Evolutionary conservation across 2,888 invertebrate genomes (phyloP).

Genomic region (Alsophila aescularia): DNA sequence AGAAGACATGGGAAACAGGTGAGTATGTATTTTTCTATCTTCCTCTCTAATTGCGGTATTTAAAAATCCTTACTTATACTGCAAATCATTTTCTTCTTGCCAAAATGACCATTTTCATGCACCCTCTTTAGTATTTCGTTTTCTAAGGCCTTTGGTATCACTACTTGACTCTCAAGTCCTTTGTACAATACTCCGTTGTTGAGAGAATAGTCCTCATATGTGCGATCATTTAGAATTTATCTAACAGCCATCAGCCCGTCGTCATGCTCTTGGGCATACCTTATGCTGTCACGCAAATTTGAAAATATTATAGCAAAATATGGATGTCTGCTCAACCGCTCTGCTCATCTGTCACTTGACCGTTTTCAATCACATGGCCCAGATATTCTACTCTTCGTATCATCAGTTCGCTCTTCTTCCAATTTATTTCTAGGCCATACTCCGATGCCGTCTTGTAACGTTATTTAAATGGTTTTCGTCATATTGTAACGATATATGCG

Average conservation of each 20-base stretch:
- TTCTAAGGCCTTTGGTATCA: constrained; percentile 42
- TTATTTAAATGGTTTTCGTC: too few relatives aligned
- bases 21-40: constrained; percentile 27
- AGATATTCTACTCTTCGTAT: background rate
- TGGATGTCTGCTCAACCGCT: constrained; percentile 32
- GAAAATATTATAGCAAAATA: background rate
- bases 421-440: background rate
- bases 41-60: constrained; percentile 16
- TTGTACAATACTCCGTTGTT: constrained; percentile 40
- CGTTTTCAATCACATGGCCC: background rate
- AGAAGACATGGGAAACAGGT: constrained; percentile 37
- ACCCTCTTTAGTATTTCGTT: constrained; percentile 29
- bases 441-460: background rate
- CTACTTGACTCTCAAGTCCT: constrained; percentile 18
- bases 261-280: constrained; percentile 32
- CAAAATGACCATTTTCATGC: constrained; percentile 39
- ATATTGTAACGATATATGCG: too few relatives aligned
- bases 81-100: constrained; percentile 19
- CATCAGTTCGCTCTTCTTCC: background rate
- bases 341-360: constrained; percentile 27
- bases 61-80: background rate
- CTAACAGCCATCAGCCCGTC: constrained; percentile 33
- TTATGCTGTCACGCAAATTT: constrained; percentile 21
- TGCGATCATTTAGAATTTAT: constrained; percentile 23
- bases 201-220: constrained; percentile 28